Base-by-base conservation (phyloP, 2,888 invertebrate genomes). In the Chrysina gloriosa region DNA sequence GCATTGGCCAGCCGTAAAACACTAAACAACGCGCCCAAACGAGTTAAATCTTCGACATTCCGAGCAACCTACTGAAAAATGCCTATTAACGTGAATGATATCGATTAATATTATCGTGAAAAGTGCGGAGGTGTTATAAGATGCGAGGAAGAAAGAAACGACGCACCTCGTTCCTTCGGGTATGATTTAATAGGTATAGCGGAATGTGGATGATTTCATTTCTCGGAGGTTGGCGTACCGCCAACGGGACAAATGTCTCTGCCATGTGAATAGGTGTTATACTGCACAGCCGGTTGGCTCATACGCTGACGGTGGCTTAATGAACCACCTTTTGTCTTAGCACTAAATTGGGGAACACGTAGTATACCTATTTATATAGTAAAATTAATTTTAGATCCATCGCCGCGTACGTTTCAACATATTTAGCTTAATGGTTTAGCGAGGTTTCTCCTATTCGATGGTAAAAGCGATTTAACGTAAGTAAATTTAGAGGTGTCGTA, bases 171-270 rank as follows among this genome's bases (percentile, higher is more conserved):
- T 25, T 3, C 14, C 25, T n/a, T 21, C 25, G 14, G 7, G 4
- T 58, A 58, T 42, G 42, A 42, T 58, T 42, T 34, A 56, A 16
- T 56, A 56, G 9, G 25, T 61, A 42, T 27, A 42, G 9, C 36
- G 58, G 58, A 61, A 61, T 61, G 58, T 61, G 39, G 58, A 58
- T 58, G 58, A 42, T 39, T 58, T 58, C 39, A 39, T 58, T 39
- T 14, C 23, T 25, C 16, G 19, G 19, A 45, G 27, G 25, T 11
- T 42, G 58, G 58, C 23, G 4, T 61, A 7, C 16, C 16, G 58
- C 58, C 58, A 61, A 61, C 58, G 27, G 42, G 58, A 58, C 58
- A 58, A 42, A 58, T 39, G 58, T 45, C 19, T 14, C 42, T 42
- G 27, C 58, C 27, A 27, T 61, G 58, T 25, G 58, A 61, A 61